Percentiles rank a stretch among this genome's conserved stretches.
Evolutionary conservation across 2,113 vertebrate genomes (phyloP).

Genomic region (Paramisgurnus dabryanus): DNA sequence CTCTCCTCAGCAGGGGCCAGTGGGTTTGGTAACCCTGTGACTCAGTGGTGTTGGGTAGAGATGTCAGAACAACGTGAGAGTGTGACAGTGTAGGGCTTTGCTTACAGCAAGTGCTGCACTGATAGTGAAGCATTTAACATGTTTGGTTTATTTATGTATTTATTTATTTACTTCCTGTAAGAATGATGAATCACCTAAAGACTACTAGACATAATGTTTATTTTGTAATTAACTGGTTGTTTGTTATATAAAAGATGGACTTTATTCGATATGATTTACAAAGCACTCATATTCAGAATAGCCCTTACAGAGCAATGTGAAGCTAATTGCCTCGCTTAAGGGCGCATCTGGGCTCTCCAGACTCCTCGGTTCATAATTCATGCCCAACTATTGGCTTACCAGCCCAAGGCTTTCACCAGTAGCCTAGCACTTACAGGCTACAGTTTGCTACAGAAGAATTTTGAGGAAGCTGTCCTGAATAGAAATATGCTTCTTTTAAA

Average conservation of each 20-base stretch:
- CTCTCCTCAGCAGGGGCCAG: constrained; percentile 40
- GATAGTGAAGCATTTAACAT: background rate
- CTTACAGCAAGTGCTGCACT: background rate
- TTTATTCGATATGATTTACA: constrained; percentile 31
- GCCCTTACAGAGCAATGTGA: background rate
- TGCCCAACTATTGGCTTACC: constrained; percentile 6
- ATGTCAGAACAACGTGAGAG: constrained; percentile 43
- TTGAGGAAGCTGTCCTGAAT: background rate
- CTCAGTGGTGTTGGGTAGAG: constrained; percentile 62
- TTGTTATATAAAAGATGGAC: constrained; percentile 12
- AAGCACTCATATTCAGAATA: background rate
- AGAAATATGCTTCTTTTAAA: background rate
- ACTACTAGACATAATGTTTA: background rate
- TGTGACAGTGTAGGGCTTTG: constrained; percentile 54
- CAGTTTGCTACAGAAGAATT: background rate
- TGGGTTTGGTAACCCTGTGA: constrained; percentile 64
- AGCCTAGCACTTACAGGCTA: background rate
- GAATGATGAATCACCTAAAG: constrained; percentile 9
- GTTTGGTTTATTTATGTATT: background rate
- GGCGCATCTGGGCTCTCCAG: constrained; percentile 15
- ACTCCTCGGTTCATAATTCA: constrained; percentile 28
- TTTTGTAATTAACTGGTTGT: constrained; percentile 29
- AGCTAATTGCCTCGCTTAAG: constrained; percentile 33
- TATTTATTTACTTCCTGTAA: background rate
- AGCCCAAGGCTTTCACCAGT: background rate